Conservation (phyloP, 2,113 vertebrate species). For the Rhinoderma darwinii region DNA sequence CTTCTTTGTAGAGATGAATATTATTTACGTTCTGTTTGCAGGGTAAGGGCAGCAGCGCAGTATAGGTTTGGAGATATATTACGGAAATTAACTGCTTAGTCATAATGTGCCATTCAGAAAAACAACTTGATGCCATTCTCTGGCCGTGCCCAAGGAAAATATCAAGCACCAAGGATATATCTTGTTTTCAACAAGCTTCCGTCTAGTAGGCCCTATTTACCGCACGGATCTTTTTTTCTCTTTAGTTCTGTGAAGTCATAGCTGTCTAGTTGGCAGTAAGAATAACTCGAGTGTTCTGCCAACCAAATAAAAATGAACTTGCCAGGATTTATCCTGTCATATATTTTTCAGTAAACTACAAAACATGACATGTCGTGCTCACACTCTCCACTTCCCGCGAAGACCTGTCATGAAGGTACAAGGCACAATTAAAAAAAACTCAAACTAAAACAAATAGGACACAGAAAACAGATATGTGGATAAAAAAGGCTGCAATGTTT, state of each 20-base stretch:
- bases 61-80: background rate
- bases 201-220: conserved; percentile 18
- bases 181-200: conserved; percentile 34
- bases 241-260: conserved; percentile 76
- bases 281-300: conserved; percentile 65
- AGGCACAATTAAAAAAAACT: too few relatives aligned
- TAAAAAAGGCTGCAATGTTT: too few relatives aligned
- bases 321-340: conserved; percentile 70
- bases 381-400: background rate
- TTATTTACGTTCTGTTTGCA: background rate
- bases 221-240: conserved; percentile 68
- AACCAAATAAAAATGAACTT: conserved; percentile 61
- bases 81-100: background rate
- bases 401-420: too few relatives aligned
- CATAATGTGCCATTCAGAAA: background rate
- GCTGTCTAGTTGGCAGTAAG: conserved; percentile 75
- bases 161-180: background rate
- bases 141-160: conserved; percentile 30
- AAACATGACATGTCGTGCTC: conserved; percentile 35
- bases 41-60: background rate
- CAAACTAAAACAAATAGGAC: too few relatives aligned
- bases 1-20: background rate
- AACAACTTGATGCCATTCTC: conserved; percentile 18
- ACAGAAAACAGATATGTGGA: too few relatives aligned
- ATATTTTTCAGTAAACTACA: conserved; percentile 56